Percentiles rank a stretch among this genome's conserved stretches.
Evolutionary conservation across 2,797 vertebrate genomes (phyloP).

Genomic region (Enteromius unitaeniatus): DNA sequence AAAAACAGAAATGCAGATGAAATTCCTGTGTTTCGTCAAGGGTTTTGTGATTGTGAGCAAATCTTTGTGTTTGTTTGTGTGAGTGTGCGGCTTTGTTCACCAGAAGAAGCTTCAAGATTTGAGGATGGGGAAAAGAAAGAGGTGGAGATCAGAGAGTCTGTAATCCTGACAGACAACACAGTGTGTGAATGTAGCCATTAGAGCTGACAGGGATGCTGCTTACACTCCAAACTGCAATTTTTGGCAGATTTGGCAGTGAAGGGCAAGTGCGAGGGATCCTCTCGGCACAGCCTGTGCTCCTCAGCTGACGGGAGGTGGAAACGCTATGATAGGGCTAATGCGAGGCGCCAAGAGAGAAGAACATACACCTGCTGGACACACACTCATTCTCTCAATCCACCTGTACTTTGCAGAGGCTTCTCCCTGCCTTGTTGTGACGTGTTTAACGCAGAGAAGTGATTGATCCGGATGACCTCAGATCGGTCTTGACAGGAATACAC

Average conservation of each 20-base stretch:
- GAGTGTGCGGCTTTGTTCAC: neutral
- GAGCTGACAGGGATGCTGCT: conserved; percentile 22
- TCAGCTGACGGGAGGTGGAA: conserved; percentile 14
- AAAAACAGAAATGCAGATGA: too few species aligned
- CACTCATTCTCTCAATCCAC: neutral
- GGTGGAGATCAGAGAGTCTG: conserved; percentile 33
- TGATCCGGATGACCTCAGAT: conserved; percentile 6
- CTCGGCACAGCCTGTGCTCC: conserved; percentile 23
- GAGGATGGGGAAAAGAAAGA: neutral
- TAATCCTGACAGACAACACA: conserved; percentile 48
- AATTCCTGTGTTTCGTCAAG: neutral
- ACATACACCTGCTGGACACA: neutral
- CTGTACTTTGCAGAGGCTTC: neutral
- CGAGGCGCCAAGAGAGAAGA: neutral
- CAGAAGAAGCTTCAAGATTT: neutral
- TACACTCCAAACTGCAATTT: conserved; percentile 25
- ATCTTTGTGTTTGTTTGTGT: neutral
- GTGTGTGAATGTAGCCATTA: conserved; percentile 37
- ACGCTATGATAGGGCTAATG: conserved; percentile 2
- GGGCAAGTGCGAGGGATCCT: conserved; percentile 35
- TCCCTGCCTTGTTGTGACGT: neutral
- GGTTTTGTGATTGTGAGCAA: neutral
- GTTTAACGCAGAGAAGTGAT: neutral
- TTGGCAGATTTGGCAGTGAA: conserved; percentile 33
- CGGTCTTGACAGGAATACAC: conserved; percentile 15